Evolutionary conservation across 1,140 invertebrate species (phyloP), one percentile per base, ranked within the genome.

Genomic region (Forficula auricularia): DNA sequence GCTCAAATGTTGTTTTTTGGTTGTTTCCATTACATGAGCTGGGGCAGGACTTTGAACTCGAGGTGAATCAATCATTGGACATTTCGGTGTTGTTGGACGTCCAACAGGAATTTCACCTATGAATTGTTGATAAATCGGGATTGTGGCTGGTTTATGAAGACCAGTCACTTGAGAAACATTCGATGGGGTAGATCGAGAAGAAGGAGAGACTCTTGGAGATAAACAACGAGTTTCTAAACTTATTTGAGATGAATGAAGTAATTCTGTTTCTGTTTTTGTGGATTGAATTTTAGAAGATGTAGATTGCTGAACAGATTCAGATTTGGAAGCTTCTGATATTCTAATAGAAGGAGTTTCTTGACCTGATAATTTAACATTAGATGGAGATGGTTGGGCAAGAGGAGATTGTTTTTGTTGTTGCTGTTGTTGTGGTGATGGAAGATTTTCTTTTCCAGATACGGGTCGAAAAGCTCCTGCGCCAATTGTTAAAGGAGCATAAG

Each of bases 111-210:
- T 55, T 47, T 63, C 57, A 47, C 69, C 68, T 53, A 72, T 63
- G 53, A 72, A 64, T 59, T 67, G 65, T 54, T 75, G 71, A 57
- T 74, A 75, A 43, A 63, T 57, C 19, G 71, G 71, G 52, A 72
- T 69, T 52, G 58, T 61, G 12, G 46, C 33, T 12, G 54, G 47
- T 38, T 49, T 44, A n/a, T 56, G 51, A 13, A 56, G 43, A 12
- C 53, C 52, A 27, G 51, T 50, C 10, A 47, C 34, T 9, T 50
- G 45, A 10, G 22, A 27, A 27, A 27, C 10, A 27, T 27, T 27
- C 10, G 22, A 27, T 27, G 22, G 19, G 35, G 19, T 31, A 30
- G 40, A 22, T 15, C 40, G 43, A 3, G 36, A 1, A 3, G 36
- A 1, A 19, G n/a, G 13, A 3, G 13, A 13, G n/a, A 22, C 32